Base-by-base conservation (phyloP, 2,113 vertebrate genomes). In the Charadrius vociferus region DNA sequence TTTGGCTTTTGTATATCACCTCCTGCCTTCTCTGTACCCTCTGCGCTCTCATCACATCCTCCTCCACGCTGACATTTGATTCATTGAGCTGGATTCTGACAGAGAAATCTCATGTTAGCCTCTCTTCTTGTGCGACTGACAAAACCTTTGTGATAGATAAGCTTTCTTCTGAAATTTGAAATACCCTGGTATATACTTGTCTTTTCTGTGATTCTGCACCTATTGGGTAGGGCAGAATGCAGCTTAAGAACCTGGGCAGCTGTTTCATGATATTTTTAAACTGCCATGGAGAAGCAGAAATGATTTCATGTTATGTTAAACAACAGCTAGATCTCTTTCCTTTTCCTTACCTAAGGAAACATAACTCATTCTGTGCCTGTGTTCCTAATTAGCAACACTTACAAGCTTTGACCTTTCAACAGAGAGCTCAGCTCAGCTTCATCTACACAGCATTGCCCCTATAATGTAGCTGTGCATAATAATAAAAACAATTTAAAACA, bases 401-500 rank as follows among this genome's bases (percentile, higher is more conserved):
- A 94, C 21, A 90, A 95, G 90, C 68, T 80, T 88, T 95, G 90
- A 94, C 93, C 95, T 94, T 96, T 96, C 61, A 36, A 7, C 78
- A 56, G 73, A 81, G 75, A 91, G 49, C 72, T 91, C 9, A 0
- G 43, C 83, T 88, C 63, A 72, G 86, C 68, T 80, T 89, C 56
- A 2, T 94, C 91, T 93, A 2, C 29, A 43, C 61, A 74, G 92
- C 93, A 81, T 81, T 93, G 61, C 37, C 65, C 67, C 75, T 37
- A 55, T 95, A 86, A 81, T 92, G 84, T 94, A 85, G 77, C 78
- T 84, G 59, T 78, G 88, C 94, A 86, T 93, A 94, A 93, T 63
- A 95, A 94, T 82, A 97, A 96, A 96, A 96, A 82, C 90, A 92
- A 93, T 93, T 93, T 72, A 61, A 97, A 96, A 50, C 20, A 14